Evolutionary conservation across 1,140 invertebrate genomes (phyloP).

Genomic region (Leptinotarsa defecta): DNA sequence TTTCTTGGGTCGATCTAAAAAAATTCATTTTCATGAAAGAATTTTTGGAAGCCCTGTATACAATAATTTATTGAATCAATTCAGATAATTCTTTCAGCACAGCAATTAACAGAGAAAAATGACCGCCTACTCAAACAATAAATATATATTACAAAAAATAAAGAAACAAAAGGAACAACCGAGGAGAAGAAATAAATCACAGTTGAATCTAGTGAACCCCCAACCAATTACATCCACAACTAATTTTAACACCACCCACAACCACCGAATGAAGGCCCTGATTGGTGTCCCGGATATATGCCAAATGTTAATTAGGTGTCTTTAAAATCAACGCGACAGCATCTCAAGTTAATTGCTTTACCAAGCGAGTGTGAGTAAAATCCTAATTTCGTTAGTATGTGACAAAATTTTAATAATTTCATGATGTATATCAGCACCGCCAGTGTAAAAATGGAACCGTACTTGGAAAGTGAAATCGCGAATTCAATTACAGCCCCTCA

Average conservation of each 20-base stretch:
- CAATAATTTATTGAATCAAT: no score
- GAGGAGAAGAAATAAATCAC: conserved; percentile 16
- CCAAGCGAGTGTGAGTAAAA: conserved; percentile 21
- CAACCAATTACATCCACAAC: conserved; percentile 16
- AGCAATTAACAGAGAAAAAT: no score
- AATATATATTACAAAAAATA: no score
- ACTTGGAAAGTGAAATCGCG: conserved; percentile 11
- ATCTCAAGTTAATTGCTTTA: conserved; percentile 26
- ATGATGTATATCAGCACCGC: conserved; percentile 4
- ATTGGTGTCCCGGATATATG: conserved; percentile 35
- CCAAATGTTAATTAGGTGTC: conserved; percentile 36
- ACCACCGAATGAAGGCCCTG: conserved; percentile 21
- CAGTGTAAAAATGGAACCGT: conserved; percentile 5
- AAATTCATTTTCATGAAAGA: no score
- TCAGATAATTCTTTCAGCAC: no score
- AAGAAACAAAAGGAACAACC: conserved; percentile 6
- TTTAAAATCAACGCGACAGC: conserved; percentile 20
- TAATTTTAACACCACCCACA: conserved; percentile 32
- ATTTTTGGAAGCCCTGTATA: no score
- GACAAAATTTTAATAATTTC: neutral
- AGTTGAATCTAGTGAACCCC: neutral
- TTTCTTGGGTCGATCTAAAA: no score
- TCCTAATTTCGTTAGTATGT: conserved; percentile 5
- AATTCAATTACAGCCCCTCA: neutral
- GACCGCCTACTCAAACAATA: no score